phyloP scores from a whole-genome alignment of 2,113 vertebrate genomes.

The Coregonus clupeaformis region DNA sequence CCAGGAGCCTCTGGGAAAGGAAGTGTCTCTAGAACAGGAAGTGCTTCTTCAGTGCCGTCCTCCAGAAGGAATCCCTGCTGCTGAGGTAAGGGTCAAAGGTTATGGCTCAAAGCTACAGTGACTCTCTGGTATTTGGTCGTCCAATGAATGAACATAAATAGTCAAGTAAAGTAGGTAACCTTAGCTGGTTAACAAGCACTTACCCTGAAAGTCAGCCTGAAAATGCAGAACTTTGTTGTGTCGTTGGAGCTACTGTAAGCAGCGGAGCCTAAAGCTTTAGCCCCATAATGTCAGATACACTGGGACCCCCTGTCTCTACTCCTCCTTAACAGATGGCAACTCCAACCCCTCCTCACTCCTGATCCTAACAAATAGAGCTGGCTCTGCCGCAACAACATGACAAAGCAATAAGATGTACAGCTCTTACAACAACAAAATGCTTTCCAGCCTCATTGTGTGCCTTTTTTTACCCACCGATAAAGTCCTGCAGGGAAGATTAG shows the following conservation, averaged over 20 bases:
- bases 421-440: not conserved
- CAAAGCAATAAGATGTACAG: conserved; percentile 14
- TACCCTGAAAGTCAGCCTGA: not conserved
- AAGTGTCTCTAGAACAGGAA: conserved; percentile 94
- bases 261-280: not conserved
- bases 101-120: not conserved
- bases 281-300: conserved; percentile 4
- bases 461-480: not conserved
- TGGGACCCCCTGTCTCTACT: not conserved
- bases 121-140: not conserved
- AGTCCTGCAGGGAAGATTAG: conserved; percentile 30
- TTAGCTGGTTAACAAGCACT: not conserved
- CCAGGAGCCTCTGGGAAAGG: conserved; percentile 94
- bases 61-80: conserved; percentile 93
- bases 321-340: conserved; percentile 3
- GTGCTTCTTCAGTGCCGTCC: conserved; percentile 95
- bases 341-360: not conserved
- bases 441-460: not conserved
- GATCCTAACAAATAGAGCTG: not conserved
- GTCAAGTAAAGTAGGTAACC: not conserved
- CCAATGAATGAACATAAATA: not conserved
- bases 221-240: conserved; percentile 2
- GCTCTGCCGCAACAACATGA: conserved; percentile 9
- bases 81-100: conserved; percentile 79
- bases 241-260: not conserved